A percentile compares a stretch with the other conserved stretches of the same genome.
Evolutionary conservation across 2,797 vertebrate genomes (phyloP).

Genomic region (Manis pentadactyla): DNA sequence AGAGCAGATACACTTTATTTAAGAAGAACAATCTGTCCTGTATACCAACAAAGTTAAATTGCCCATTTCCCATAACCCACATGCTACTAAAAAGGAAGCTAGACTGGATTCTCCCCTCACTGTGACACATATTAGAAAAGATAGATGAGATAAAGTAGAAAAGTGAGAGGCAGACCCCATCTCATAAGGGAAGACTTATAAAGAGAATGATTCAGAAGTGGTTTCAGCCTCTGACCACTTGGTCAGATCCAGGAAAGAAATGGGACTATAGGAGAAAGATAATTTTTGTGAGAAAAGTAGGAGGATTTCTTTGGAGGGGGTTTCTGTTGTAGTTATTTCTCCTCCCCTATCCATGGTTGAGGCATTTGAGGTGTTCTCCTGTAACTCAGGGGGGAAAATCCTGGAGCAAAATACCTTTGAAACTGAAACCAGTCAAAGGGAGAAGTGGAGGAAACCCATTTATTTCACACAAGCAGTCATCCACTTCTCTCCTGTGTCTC

Average conservation of each 20-base stretch:
- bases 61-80: neutral
- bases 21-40: neutral
- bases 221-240: neutral
- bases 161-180: neutral
- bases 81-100: neutral
- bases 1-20: constrained; percentile 2
- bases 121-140: neutral
- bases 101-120: neutral
- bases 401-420: too few relatives aligned
- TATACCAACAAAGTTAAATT: neutral
- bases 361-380: neutral
- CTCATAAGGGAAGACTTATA: neutral
- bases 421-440: too few relatives aligned
- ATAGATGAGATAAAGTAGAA: neutral
- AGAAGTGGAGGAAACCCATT: too few relatives aligned
- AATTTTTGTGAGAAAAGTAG: neutral
- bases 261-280: neutral
- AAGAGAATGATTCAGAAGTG: neutral
- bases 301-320: neutral
- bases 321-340: neutral
- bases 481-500: too few relatives aligned
- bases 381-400: too few relatives aligned
- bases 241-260: neutral
- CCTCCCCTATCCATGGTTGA: neutral
- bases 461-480: too few relatives aligned